Conservation (phyloP, 1,140 invertebrate species). For the Choristoneura fumiferana region DNA sequence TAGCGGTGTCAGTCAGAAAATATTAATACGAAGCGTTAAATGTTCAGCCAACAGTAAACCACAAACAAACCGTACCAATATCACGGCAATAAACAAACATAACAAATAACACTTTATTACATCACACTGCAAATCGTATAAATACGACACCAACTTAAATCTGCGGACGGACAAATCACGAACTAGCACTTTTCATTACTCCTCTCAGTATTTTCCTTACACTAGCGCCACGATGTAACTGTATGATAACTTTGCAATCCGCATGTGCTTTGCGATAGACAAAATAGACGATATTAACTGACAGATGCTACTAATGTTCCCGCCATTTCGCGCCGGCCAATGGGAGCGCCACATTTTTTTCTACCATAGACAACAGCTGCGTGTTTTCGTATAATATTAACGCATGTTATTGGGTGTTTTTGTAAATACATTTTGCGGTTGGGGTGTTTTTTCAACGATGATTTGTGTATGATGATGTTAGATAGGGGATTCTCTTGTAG, state of each 20-base stretch:
- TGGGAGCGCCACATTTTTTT: constrained; percentile 50
- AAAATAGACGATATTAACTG: constrained; percentile 60
- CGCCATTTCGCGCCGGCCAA: constrained; percentile 52
- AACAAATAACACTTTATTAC: constrained; percentile 13
- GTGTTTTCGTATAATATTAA: constrained; percentile 56
- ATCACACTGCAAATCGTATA: neutral
- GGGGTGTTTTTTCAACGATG: constrained; percentile 44
- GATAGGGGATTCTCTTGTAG: constrained; percentile 36
- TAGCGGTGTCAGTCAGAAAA: too few relatives aligned
- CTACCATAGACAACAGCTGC: constrained; percentile 60
- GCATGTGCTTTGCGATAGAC: constrained; percentile 3
- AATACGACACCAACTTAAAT: constrained; percentile 4
- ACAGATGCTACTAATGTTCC: constrained; percentile 66
- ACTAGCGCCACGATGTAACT: neutral
- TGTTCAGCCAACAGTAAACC: neutral
- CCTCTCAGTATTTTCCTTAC: neutral
- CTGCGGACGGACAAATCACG: neutral
- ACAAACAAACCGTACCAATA: too few relatives aligned
- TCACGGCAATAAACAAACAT: constrained; percentile 16
- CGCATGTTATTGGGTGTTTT: constrained; percentile 65
- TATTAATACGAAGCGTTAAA: too few relatives aligned
- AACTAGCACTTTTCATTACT: neutral
- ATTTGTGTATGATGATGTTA: constrained; percentile 51
- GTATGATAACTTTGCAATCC: neutral
- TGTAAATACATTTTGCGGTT: constrained; percentile 47